phyloP scores from a whole-genome alignment of 35 echinoderm and acorn worm genomes.

The Anneissia japonica region DNA sequence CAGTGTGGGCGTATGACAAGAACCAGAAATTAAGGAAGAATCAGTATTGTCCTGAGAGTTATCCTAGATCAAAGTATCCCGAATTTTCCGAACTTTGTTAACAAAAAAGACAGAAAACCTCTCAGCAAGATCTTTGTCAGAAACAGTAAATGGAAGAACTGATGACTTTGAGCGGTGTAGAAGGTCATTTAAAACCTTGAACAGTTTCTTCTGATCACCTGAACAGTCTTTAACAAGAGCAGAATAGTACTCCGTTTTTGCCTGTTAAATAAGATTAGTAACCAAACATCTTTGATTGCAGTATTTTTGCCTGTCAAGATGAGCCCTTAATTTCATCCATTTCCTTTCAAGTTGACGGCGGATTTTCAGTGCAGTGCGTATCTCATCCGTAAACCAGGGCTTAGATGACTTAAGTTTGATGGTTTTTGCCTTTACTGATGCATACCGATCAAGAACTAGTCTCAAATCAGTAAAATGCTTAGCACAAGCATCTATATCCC shows the following conservation, averaged over 20 bases:
- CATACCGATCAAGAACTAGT: too few species aligned
- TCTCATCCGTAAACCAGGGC: too few species aligned
- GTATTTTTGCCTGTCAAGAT: constrained; percentile 30
- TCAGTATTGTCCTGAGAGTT: too few species aligned
- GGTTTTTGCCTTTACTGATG: too few species aligned
- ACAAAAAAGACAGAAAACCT: constrained; percentile 17
- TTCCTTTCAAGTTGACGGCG: too few species aligned
- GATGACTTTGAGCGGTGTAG: not conserved
- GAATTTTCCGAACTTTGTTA: constrained; percentile 10
- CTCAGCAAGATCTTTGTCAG: not conserved
- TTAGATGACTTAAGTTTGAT: too few species aligned
- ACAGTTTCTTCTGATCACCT: constrained; percentile 26
- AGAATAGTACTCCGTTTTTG: constrained; percentile 4
- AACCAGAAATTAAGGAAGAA: too few species aligned
- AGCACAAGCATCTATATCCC: too few species aligned
- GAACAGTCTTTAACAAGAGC: not conserved
- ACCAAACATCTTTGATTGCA: constrained; percentile 14
- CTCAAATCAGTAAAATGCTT: too few species aligned
- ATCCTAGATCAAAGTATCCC: constrained; percentile 4
- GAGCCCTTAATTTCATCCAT: not conserved
- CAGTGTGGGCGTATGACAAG: too few species aligned
- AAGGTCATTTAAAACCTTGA: constrained; percentile 1
- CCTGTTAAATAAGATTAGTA: not conserved
- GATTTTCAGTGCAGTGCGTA: too few species aligned
- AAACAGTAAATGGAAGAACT: constrained; percentile 2